Evolutionary conservation across 2,113 vertebrate species (phyloP).

Genomic region (Murina feae): DNA sequence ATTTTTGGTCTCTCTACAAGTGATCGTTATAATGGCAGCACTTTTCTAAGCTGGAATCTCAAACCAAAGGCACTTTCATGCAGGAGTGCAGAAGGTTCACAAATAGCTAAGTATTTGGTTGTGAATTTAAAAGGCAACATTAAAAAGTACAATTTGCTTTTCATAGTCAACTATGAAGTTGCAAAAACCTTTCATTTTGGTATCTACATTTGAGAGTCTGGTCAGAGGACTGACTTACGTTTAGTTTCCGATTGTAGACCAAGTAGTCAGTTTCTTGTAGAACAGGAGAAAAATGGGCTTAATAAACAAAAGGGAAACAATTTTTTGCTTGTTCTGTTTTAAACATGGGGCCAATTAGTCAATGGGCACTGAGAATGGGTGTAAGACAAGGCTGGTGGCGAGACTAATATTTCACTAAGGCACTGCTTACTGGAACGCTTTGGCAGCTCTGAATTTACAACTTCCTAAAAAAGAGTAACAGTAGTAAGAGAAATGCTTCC

Average conservation of each 20-base stretch:
- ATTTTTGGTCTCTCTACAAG: conserved; percentile 95
- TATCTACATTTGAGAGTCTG: conserved; percentile 75
- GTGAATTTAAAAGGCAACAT: conserved; percentile 92
- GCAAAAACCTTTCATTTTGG: conserved; percentile 81
- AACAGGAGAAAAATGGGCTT: conserved; percentile 65
- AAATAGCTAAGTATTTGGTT: conserved; percentile 91
- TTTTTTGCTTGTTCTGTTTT: conserved; percentile 39
- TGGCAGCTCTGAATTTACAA: conserved; percentile 95
- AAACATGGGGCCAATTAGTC: conserved; percentile 75
- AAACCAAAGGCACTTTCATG: conserved; percentile 99
- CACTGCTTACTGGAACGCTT: conserved; percentile 97
- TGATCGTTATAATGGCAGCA: conserved; percentile 86
- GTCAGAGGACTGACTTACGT: conserved; percentile 66
- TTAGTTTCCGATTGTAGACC: conserved; percentile 64
- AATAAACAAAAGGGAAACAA: not conserved
- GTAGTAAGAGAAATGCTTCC: conserved; percentile 87
- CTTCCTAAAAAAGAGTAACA: conserved; percentile 88
- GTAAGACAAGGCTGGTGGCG: conserved; percentile 79
- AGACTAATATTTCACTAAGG: conserved; percentile 89
- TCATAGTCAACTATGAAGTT: conserved; percentile 75
- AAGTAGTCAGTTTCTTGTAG: conserved; percentile 68
- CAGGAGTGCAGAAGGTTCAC: conserved; percentile 91
- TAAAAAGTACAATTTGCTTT: conserved; percentile 81
- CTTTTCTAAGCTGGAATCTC: conserved; percentile 94
- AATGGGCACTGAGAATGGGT: conserved; percentile 65